Base-by-base conservation (phyloP, 2,113 vertebrate species). In the Ovibos moschatus region DNA sequence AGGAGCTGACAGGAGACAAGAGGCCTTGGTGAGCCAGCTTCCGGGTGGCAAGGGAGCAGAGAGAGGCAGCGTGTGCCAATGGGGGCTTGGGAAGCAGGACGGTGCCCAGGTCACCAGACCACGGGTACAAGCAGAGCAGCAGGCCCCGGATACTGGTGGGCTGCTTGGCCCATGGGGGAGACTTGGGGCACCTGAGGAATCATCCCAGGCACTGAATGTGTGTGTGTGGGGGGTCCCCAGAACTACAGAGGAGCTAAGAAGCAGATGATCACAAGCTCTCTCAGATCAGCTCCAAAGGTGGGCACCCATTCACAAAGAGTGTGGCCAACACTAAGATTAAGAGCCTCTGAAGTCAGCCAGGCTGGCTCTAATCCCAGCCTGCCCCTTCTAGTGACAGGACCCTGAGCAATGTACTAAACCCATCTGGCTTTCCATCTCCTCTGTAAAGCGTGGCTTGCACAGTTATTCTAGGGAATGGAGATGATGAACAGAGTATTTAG, bases 1-100 rank as follows among this genome's bases (percentile, higher is more conserved):
- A 10, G 99, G 99, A 67, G 99, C 99, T 99, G 98, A 60, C 0
- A 89, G 91, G 84, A 97, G 60, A 94, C 71, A 97, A 97, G 97
- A 97, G 58, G 53, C 27, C 89, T 51, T 14, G 96, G 0, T 97
- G 91, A 94, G 62, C 15, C 78, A 81, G 89, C 79, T 94, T 94
- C 86, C 51, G 4, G 5, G 43, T 47, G 45, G 60, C 78, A 50
- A 55, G 53, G n/a, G 74, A 30, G 9, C 10, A 4, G 79, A 79
- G 84, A 81, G 45, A 87, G 62, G 85, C 64, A 8, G 64, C 79
- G 91, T 51, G 40, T 51, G 50, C 8, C 57, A 60, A 27, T 17
- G 16, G 64, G 30, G 11, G 15, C 28, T 82, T 45, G 40, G 53
- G 83, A 64, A 91, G 7, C n/a, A 79, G 89, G 82, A 27, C 7